Evolutionary conservation across 2,797 vertebrate species (phyloP).

Genomic region (Trachops cirrhosus): DNA sequence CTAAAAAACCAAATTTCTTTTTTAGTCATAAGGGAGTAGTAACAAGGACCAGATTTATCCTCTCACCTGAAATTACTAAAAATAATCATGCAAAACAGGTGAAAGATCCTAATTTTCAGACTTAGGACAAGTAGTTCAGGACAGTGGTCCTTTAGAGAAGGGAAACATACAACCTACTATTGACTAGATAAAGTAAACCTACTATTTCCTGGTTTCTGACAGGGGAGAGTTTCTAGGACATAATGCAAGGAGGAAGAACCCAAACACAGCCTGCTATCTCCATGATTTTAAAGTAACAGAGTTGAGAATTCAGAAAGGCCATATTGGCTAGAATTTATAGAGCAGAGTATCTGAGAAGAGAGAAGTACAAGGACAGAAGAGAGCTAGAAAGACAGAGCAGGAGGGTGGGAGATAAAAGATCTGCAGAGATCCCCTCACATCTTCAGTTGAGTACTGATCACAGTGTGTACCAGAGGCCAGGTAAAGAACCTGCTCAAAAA

Average conservation of each 20-base stretch:
- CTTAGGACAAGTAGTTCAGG: not conserved
- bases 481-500: not conserved
- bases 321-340: not conserved
- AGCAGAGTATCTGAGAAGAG: not conserved
- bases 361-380: not conserved
- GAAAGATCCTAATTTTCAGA: not conserved
- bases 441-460: not conserved
- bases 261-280: not conserved
- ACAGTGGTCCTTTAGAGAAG: not conserved
- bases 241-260: not conserved
- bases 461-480: not conserved
- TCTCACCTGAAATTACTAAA: not conserved
- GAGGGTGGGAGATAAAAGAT: not conserved
- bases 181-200: not conserved
- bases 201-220: not conserved
- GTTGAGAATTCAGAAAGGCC: not conserved
- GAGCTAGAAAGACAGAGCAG: not conserved
- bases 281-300: not conserved
- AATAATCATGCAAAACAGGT: not conserved
- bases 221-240: not conserved
- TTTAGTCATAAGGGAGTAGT: not conserved
- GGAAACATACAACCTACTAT: not conserved
- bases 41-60: not conserved
- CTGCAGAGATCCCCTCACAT: not conserved
- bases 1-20: not conserved